A percentile compares a stretch with the other conserved stretches of the same genome.
These are phyloP conservation scores for Lanius ludovicianus DNA, from an alignment of 2,113 vertebrate genomes.

Conservation along the genomic window DNA sequence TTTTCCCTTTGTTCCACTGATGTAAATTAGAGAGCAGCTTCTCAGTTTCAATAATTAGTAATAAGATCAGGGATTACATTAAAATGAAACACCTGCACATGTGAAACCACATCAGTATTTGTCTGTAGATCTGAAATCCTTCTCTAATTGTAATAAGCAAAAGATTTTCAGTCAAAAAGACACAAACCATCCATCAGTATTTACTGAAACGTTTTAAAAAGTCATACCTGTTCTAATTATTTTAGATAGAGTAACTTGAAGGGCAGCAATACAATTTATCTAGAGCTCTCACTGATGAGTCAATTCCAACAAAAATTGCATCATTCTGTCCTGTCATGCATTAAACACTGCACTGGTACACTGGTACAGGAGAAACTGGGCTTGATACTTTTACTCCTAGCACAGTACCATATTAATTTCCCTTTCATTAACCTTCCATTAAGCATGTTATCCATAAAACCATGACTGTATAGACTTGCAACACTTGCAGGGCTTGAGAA, in stretches of 20 bases:
- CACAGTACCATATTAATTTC: not conserved
- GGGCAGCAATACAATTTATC: not conserved
- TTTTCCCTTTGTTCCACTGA: not conserved
- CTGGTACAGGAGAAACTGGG: not conserved
- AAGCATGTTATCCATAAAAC: not conserved
- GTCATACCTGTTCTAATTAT: not conserved
- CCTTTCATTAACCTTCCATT: not conserved
- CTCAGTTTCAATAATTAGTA: not conserved
- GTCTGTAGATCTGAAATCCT: not conserved
- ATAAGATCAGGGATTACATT: not conserved
- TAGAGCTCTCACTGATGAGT: not conserved
- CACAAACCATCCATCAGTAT: not conserved
- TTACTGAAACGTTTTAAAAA: not conserved
- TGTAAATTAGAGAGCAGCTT: not conserved
- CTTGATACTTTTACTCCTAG: not conserved
- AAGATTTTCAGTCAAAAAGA: not conserved
- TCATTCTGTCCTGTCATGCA: conserved; percentile 12
- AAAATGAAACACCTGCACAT: not conserved
- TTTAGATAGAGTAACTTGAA: not conserved
- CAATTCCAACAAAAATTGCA: conserved; percentile 41
- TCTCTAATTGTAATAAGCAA: not conserved
- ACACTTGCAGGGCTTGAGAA: not conserved
- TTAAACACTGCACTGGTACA: not conserved
- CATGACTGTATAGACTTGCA: not conserved
- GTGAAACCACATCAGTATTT: not conserved